Evolutionary conservation across 2,113 vertebrate genomes (phyloP).

Genomic region (Ariopsis seemanni): DNA sequence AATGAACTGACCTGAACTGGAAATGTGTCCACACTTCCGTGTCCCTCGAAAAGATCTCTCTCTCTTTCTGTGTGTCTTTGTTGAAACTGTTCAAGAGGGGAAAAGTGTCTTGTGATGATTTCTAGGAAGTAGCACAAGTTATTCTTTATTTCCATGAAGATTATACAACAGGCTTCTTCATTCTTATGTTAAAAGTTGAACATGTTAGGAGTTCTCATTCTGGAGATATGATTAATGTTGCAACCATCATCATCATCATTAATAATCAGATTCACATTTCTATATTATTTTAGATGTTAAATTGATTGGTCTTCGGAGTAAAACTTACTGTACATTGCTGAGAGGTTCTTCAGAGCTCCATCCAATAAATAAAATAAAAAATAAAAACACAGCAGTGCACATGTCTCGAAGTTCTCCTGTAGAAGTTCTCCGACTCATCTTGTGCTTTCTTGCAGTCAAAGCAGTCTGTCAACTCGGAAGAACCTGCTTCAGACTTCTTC

Average conservation of each 20-base stretch:
- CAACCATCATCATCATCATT: neutral
- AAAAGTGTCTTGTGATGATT: neutral
- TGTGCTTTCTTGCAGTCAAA: conserved; percentile 11
- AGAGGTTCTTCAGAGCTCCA: neutral
- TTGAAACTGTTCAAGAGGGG: neutral
- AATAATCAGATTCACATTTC: neutral
- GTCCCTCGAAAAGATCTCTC: neutral
- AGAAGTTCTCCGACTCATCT: neutral
- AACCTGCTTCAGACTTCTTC: conserved; percentile 5
- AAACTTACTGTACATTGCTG: conserved; percentile 18
- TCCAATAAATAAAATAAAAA: neutral
- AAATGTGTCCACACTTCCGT: neutral
- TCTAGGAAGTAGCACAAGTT: neutral
- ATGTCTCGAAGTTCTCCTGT: conserved; percentile 1
- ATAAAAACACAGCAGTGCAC: neutral
- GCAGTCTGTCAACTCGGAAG: conserved; percentile 27
- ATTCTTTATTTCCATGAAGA: neutral
- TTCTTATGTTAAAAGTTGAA: neutral
- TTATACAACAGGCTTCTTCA: neutral
- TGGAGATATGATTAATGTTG: neutral
- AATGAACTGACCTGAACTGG: conserved; percentile 33
- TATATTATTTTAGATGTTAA: neutral
- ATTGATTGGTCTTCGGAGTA: neutral
- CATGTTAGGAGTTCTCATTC: neutral
- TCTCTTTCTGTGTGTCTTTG: neutral